Evolutionary conservation across 1,140 invertebrate species (phyloP).

Genomic region (Procambarus clarkii): DNA sequence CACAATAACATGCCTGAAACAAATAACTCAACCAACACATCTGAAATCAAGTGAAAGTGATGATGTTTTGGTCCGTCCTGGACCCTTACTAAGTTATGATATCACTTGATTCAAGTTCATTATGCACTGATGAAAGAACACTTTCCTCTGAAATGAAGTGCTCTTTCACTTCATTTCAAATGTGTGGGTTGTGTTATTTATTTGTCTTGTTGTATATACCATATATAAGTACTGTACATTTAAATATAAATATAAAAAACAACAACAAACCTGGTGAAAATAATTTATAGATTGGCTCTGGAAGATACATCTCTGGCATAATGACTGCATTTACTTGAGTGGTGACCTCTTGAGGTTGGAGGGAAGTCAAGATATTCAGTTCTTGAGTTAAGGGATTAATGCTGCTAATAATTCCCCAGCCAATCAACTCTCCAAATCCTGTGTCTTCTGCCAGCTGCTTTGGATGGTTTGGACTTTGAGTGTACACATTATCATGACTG

Average conservation of each 20-base stretch:
- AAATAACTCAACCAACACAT: too few species aligned
- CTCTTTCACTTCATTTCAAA: too few species aligned
- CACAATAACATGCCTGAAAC: too few species aligned
- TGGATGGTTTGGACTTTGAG: constrained; percentile 19
- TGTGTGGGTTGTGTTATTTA: too few species aligned
- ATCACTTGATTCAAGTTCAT: too few species aligned
- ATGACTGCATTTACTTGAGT: constrained; percentile 38
- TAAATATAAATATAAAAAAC: neutral
- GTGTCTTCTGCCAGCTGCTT: constrained; percentile 19
- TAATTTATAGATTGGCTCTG: constrained; percentile 29
- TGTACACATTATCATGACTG: neutral
- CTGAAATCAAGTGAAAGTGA: too few species aligned
- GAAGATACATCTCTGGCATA: constrained; percentile 45
- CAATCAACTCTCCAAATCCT: constrained; percentile 9
- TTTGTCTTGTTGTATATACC: neutral
- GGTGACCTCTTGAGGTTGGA: neutral
- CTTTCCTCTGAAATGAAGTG: too few species aligned
- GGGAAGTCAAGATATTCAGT: constrained; percentile 24
- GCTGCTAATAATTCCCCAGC: constrained; percentile 56
- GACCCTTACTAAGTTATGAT: too few species aligned
- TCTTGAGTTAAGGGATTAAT: constrained; percentile 36
- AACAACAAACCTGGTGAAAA: constrained; percentile 45
- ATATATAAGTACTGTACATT: too few species aligned
- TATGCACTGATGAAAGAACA: too few species aligned
- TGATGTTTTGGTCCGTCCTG: too few species aligned